Percentiles rank a stretch among this genome's conserved stretches.
phyloP scores from a whole-genome alignment of 2,797 vertebrate species.

The Threskiornis aethiopicus region DNA sequence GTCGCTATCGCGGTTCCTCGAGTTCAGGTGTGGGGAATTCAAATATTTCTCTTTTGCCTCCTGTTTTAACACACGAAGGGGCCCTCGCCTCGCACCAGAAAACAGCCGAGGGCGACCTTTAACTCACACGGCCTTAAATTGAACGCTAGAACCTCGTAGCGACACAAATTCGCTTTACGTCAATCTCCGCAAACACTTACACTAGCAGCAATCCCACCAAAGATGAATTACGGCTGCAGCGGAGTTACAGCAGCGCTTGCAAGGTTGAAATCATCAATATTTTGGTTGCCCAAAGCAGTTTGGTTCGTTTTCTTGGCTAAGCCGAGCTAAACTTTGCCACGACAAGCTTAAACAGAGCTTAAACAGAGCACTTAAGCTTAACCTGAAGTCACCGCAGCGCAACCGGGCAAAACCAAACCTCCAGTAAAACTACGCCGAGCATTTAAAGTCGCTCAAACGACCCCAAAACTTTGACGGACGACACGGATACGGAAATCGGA shows the following conservation, averaged over 20 bases:
- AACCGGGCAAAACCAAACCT: neutral
- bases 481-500: fast-evolving
- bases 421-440: fast-evolving
- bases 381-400: fast-evolving
- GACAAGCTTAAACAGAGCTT: neutral
- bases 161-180: fast-evolving
- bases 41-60: neutral
- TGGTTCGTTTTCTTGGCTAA: neutral
- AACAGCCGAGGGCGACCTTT: fast-evolving
- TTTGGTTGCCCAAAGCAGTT: neutral
- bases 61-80: neutral
- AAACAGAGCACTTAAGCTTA: neutral
- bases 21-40: neutral
- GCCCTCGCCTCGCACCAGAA: fast-evolving
- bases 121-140: fast-evolving
- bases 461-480: fast-evolving
- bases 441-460: fast-evolving
- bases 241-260: too few relatives aligned
- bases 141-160: fast-evolving
- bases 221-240: fast-evolving
- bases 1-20: fast-evolving
- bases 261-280: neutral
- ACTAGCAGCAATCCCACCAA: fast-evolving
- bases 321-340: fast-evolving
- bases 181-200: neutral